Conservation (phyloP, 2,888 invertebrate species). For the Pherbina coryleti region DNA sequence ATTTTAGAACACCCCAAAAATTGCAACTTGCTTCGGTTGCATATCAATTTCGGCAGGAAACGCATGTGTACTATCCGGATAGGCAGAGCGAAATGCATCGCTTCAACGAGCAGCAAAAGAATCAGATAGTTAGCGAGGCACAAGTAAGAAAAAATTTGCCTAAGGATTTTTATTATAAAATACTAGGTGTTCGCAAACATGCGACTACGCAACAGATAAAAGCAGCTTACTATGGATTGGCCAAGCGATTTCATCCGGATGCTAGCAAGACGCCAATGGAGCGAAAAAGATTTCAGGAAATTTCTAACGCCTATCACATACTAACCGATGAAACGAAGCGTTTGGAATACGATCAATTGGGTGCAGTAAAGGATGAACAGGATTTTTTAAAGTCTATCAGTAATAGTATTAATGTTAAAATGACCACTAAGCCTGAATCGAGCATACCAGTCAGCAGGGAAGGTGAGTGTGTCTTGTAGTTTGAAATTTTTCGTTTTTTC, state of each 20-base stretch:
- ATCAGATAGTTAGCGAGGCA: slow-evolving; percentile 45
- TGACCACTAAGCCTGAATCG: slow-evolving; percentile 39
- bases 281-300: slow-evolving; percentile 78
- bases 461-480: slow-evolving; percentile 45
- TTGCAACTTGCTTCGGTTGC: slow-evolving; percentile 44
- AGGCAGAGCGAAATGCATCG: slow-evolving; percentile 57
- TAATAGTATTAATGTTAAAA: slow-evolving; percentile 42
- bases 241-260: slow-evolving; percentile 67
- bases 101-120: slow-evolving; percentile 46
- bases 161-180: slow-evolving; percentile 63
- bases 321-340: slow-evolving; percentile 85
- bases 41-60: slow-evolving; percentile 58
- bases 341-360: slow-evolving; percentile 70
- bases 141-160: slow-evolving; percentile 52
- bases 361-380: slow-evolving; percentile 56
- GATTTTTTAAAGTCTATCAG: slow-evolving; percentile 52
- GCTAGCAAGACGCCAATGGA: slow-evolving; percentile 55
- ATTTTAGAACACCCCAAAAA: slow-evolving; percentile 45
- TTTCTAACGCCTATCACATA: slow-evolving; percentile 98
- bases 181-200: slow-evolving; percentile 58
- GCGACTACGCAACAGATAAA: slow-evolving; percentile 63
- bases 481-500: background rate
- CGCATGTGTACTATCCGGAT: slow-evolving; percentile 60
- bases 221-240: slow-evolving; percentile 63
- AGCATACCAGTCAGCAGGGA: slow-evolving; percentile 39